phyloP scores from a whole-genome alignment of 2,113 vertebrate genomes.

The Prolemur simus region DNA sequence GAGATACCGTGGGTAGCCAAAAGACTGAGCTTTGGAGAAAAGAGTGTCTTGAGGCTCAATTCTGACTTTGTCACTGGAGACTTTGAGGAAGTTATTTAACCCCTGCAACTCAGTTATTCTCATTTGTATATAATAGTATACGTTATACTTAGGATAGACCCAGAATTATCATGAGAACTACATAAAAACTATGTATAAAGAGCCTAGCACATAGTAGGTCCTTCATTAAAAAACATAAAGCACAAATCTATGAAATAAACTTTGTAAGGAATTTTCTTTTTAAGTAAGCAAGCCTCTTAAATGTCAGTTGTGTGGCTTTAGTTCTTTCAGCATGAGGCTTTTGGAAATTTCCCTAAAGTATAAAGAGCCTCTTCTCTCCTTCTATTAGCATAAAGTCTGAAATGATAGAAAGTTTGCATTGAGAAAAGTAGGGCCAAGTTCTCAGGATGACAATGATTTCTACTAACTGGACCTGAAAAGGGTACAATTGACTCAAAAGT shows the following conservation, averaged over 20 bases:
- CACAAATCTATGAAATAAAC: neutral
- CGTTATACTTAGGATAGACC: neutral
- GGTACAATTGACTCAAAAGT: neutral
- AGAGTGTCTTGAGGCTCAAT: neutral
- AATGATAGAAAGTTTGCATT: neutral
- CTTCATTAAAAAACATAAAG: neutral
- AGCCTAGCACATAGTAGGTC: neutral
- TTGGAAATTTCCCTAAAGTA: constrained; percentile 31
- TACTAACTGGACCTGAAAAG: neutral
- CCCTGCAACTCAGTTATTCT: neutral
- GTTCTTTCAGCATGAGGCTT: neutral
- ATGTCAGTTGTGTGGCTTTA: neutral
- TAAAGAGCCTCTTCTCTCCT: neutral
- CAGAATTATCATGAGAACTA: neutral
- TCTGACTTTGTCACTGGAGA: neutral
- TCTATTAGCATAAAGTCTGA: neutral
- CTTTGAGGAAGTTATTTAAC: neutral
- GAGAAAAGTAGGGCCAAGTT: neutral
- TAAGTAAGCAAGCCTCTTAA: neutral
- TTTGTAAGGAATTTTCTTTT: neutral
- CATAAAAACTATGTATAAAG: neutral
- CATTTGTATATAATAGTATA: neutral
- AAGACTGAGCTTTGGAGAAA: neutral
- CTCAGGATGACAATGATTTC: neutral
- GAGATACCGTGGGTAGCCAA: neutral